Evolutionary conservation across 2,888 invertebrate species (phyloP).

Genomic region (Nipponacmea schrenckii): DNA sequence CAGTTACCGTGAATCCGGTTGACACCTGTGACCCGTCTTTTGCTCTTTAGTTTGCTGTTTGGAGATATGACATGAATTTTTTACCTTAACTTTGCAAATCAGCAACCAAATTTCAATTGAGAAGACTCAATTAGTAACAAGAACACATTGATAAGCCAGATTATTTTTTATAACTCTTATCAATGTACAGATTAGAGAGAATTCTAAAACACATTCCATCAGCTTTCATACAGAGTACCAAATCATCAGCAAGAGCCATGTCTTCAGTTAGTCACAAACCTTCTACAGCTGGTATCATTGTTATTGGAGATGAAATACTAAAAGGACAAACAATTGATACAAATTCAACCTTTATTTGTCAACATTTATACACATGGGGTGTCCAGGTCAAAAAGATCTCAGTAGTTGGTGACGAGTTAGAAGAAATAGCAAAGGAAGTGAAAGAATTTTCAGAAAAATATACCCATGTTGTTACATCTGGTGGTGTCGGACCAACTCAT

Average conservation of each 20-base stretch:
- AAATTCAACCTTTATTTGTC: constrained; percentile 76
- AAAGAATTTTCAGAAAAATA: constrained; percentile 73
- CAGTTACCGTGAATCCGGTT: too few relatives aligned
- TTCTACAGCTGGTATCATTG: constrained; percentile 45
- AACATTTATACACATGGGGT: constrained; percentile 74
- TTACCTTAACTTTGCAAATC: too few relatives aligned
- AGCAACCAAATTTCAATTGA: too few relatives aligned
- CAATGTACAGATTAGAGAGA: background rate
- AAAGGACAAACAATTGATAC: constrained; percentile 79
- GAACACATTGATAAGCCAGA: too few relatives aligned
- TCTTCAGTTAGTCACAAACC: background rate
- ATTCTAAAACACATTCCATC: background rate
- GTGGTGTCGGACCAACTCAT: constrained; percentile 83
- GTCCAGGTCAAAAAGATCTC: constrained; percentile 75
- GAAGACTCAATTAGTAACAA: too few relatives aligned
- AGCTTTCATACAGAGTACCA: background rate
- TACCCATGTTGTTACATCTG: constrained; percentile 79
- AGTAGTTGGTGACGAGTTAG: constrained; percentile 76
- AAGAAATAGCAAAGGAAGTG: constrained; percentile 76
- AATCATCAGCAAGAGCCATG: background rate
- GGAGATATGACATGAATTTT: too few relatives aligned
- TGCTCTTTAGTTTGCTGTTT: too few relatives aligned
- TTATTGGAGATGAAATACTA: constrained; percentile 83
- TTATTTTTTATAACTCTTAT: too few relatives aligned
- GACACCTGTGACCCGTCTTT: too few relatives aligned